Percentiles rank a stretch among this genome's conserved stretches.
These are phyloP conservation scores for Ormyrus rosae DNA, from an alignment of 2,888 invertebrate genomes.

Conservation along the genomic window DNA sequence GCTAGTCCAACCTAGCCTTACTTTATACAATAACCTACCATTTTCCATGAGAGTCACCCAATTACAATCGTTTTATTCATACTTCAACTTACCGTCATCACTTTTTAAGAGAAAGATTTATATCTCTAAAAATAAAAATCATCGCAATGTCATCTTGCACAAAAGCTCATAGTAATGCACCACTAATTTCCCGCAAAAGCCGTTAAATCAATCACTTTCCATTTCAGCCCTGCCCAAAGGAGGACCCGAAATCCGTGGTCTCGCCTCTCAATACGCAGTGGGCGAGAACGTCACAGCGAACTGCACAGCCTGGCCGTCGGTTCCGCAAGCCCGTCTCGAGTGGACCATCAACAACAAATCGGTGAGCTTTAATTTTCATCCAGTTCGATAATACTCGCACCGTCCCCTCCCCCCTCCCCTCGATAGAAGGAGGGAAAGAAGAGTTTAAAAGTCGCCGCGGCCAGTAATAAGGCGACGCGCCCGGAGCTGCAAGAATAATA, in stretches of 20 bases:
- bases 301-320: slow-evolving; percentile 76
- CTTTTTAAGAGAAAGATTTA: too few relatives aligned
- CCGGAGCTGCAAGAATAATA: not conserved
- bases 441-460: not conserved
- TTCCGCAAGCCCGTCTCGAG: slow-evolving; percentile 75
- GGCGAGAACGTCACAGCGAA: slow-evolving; percentile 77
- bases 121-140: too few relatives aligned
- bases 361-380: slow-evolving; percentile 67
- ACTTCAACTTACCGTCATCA: too few relatives aligned
- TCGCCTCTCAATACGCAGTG: slow-evolving; percentile 74
- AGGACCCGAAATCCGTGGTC: slow-evolving; percentile 75
- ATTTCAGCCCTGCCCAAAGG: slow-evolving; percentile 74
- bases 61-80: too few relatives aligned
- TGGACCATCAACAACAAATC: slow-evolving; percentile 77
- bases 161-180: too few relatives aligned
- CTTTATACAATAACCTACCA: too few relatives aligned
- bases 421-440: not conserved
- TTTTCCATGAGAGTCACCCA: too few relatives aligned
- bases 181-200: too few relatives aligned
- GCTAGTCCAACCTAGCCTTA: too few relatives aligned
- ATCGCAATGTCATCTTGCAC: too few relatives aligned
- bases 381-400: too few relatives aligned
- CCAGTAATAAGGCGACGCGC: not conserved
- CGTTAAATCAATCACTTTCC: not conserved
- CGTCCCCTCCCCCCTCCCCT: too few relatives aligned